Evolutionary conservation across 2,797 vertebrate species (phyloP).

Genomic region (Myoxocephalus aenaeus): DNA sequence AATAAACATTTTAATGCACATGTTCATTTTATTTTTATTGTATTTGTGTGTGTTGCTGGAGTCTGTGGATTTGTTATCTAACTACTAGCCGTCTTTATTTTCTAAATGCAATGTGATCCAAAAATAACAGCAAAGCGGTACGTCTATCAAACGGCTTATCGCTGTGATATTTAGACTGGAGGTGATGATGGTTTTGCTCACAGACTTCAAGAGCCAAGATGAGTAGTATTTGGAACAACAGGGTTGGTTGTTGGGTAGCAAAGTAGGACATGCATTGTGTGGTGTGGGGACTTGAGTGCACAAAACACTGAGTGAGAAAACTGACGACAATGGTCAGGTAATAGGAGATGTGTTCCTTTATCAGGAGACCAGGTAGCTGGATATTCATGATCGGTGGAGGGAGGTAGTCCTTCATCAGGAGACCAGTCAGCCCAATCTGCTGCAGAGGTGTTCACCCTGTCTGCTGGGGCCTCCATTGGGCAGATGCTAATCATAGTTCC

Average conservation of each 20-base stretch:
- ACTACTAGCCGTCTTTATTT: not conserved
- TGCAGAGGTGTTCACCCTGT: too few species aligned
- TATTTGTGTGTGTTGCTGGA: conserved; percentile 18
- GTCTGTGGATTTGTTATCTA: conserved; percentile 3
- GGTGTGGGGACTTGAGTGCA: not conserved
- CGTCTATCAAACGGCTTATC: not conserved
- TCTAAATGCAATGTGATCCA: conserved; percentile 6
- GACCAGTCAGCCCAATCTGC: too few species aligned
- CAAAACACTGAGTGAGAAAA: not conserved
- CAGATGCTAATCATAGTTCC: too few species aligned
- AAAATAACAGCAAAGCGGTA: conserved; percentile 1
- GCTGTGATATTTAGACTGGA: conserved; percentile 13
- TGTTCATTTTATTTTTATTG: conserved; percentile 32
- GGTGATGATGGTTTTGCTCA: conserved; percentile 23
- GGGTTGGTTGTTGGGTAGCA: not conserved
- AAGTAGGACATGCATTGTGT: not conserved
- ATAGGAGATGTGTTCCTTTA: too few species aligned
- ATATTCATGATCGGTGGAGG: too few species aligned
- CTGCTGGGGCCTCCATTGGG: too few species aligned
- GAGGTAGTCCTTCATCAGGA: too few species aligned
- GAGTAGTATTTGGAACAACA: not conserved
- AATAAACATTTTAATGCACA: conserved; percentile 78
- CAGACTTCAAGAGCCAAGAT: not conserved
- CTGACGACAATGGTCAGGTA: not conserved
- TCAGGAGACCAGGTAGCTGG: too few species aligned